These are phyloP conservation scores for Drosophila mimetica DNA, from an alignment of 2,888 invertebrate species.

Conservation along the genomic window DNA sequence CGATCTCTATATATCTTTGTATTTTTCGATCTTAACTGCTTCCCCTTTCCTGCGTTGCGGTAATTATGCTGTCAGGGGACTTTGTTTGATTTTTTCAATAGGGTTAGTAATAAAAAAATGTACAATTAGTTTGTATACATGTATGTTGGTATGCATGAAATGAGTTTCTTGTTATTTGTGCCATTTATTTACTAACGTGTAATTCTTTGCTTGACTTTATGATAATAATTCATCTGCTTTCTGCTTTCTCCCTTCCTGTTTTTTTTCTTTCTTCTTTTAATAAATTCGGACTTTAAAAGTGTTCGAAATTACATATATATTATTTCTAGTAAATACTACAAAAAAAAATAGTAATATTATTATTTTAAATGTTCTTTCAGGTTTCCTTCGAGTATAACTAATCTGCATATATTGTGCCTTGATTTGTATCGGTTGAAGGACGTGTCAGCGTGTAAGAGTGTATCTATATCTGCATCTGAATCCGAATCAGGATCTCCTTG, in stretches of 20 bases:
- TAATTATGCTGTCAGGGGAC: constrained; percentile 9
- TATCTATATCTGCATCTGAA: constrained; percentile 17
- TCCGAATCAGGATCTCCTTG: not conserved
- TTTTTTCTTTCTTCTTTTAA: constrained; percentile 47
- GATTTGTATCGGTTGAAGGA: constrained; percentile 42
- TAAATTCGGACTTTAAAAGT: constrained; percentile 82
- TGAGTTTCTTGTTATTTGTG: constrained; percentile 45
- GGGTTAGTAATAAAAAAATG: constrained; percentile 54
- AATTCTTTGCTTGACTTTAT: constrained; percentile 32
- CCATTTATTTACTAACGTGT: constrained; percentile 64
- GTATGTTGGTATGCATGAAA: constrained; percentile 48
- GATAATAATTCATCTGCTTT: constrained; percentile 23
- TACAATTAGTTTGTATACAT: constrained; percentile 54
- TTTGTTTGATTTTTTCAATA: constrained; percentile 41
- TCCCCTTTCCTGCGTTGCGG: constrained; percentile 1
- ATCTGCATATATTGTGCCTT: constrained; percentile 35
- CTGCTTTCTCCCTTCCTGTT: constrained; percentile 3
- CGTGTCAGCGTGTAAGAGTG: constrained; percentile 18
- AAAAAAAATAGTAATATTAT: constrained; percentile 47
- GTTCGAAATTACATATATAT: constrained; percentile 72
- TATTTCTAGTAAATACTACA: constrained; percentile 67
- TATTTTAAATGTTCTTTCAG: constrained; percentile 33
- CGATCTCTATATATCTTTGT: constrained; percentile 3
- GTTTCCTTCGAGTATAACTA: constrained; percentile 28
- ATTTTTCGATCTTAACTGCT: constrained; percentile 3